Evolutionary conservation across 2,888 invertebrate genomes (phyloP), one percentile per base, ranked within the genome.

Genomic region (Drosophila gaucha): DNA sequence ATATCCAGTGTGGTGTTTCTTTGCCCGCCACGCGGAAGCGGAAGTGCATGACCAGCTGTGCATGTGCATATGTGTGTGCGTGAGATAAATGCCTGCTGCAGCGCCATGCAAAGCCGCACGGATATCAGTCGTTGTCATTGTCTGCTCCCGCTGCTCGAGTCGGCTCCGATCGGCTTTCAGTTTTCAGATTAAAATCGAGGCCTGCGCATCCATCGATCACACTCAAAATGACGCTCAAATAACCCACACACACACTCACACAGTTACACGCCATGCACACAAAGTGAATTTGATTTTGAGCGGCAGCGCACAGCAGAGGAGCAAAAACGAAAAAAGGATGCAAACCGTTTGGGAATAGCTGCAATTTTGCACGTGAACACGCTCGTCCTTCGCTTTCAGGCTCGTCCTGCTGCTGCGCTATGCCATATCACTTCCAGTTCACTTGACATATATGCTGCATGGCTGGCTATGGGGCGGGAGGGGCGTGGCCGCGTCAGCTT

Each of bases 331-430:
- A 84, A 30, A n/a, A 26, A 31, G 20, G 14, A 18, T 50, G 16
- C 64, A 38, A 59, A 47, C 44, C 75, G 22, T 66, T 78, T 44
- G 88, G 84, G 82, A 84, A 86, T 83, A 73, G 82, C 59, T 76
- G 88, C 82, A 83, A 88, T 83, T 83, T 83, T 83, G 88, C 88
- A 86, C 88, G 82, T 83, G 82, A 83, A 88, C 87, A 86, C 88
- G 76, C 83, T 78, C 60, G 67, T 70, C 64, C 66, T 78, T 54
- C 49, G 35, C 33, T 16, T 47, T 51, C 35, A 38, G 33, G 43
- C 35, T 69, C 46, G 39, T 51, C 46, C 54, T 44, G 54, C 54
- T 44, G 54, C 46, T 44, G 30, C 31, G 41, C 49, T 56, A n/a
- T 49, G 62, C 67, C 86, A 70, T 87, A 89, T 87, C 86, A 85